Evolutionary conservation across 2,888 invertebrate species (phyloP), one percentile per base, ranked within the genome.

Genomic region (Dysmachus trigonus): DNA sequence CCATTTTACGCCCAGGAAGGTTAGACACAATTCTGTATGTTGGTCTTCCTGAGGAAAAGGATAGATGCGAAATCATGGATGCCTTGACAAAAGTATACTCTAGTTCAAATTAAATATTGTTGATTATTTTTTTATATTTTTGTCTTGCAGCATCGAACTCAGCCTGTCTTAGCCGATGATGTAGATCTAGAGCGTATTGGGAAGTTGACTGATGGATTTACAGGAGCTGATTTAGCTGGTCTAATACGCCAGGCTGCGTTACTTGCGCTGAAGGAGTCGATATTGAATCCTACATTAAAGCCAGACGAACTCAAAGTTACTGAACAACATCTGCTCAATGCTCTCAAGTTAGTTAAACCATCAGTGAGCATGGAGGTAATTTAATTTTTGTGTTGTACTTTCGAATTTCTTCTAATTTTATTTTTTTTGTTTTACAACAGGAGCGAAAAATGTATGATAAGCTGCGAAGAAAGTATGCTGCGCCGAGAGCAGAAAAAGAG

Each of bases 181-280:
- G 97, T 98, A 0, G 93, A 96, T 90, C 93, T 99, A 88, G 93
- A 94, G 88, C 93, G 93, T 3, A 93, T 99, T 72, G 96, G 96
- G 0, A 93, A 92, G 10, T 93, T 95, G 86, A 94, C 94, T 5
- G 94, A 96, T 18, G 96, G 97, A 15, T 98, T 96, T 90, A 97
- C 98, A 0, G 99, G 99, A 22, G 99, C 99, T 0, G 99, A 99
- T 93, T 93, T 99, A 86, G 96, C 97, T 0, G 97, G 98, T 0
- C 92, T 99, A 82, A 96, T 99, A 0, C 94, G 97, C 88, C 97
- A 98, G 90, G 97, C 99, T 0, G 96, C 97, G 0, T 94, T 97
- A 53, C 93, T 95, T 88, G 95, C 98, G 0, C 92, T 99, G 73
- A 95, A 96, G 86, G 96, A 96, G 88, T 94, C 95, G 86, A 95